Conservation (phyloP, 1,140 invertebrate genomes). For the Chionoecetes opilio region DNA sequence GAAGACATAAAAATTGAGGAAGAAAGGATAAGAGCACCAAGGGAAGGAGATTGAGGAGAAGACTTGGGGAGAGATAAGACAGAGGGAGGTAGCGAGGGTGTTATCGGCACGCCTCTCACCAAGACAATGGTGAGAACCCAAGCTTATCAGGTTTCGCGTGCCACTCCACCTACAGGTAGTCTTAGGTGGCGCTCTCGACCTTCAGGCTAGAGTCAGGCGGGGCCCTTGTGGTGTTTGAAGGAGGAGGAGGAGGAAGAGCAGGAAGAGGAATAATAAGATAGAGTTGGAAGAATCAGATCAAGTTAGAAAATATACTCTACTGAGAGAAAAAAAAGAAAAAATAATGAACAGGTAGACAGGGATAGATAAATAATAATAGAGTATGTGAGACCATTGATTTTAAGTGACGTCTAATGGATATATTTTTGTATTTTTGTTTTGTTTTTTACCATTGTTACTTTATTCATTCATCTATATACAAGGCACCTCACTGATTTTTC, state of each 20-base stretch:
- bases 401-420: too few relatives aligned
- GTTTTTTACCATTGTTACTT: too few relatives aligned
- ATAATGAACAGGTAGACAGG: too few relatives aligned
- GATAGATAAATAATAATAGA: too few relatives aligned
- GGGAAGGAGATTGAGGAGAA: not conserved
- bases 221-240: not conserved
- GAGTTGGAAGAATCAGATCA: too few relatives aligned
- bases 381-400: too few relatives aligned
- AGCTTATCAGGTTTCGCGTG: slow-evolving; percentile 57
- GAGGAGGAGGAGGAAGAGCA: not conserved
- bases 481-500: too few relatives aligned
- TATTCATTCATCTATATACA: too few relatives aligned
- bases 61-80: not conserved
- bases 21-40: not conserved
- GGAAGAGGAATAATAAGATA: not conserved
- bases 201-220: not conserved
- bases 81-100: not conserved
- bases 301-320: too few relatives aligned
- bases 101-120: slow-evolving; percentile 41
- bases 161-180: slow-evolving; percentile 27
- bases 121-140: slow-evolving; percentile 59
- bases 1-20: not conserved
- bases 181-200: not conserved
- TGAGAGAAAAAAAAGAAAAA: too few relatives aligned
- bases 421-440: too few relatives aligned